A percentile compares a stretch with the other conserved stretches of the same genome.
phyloP scores from a whole-genome alignment of 2,113 vertebrate genomes.

The Sinocyclocheilus grahami region DNA sequence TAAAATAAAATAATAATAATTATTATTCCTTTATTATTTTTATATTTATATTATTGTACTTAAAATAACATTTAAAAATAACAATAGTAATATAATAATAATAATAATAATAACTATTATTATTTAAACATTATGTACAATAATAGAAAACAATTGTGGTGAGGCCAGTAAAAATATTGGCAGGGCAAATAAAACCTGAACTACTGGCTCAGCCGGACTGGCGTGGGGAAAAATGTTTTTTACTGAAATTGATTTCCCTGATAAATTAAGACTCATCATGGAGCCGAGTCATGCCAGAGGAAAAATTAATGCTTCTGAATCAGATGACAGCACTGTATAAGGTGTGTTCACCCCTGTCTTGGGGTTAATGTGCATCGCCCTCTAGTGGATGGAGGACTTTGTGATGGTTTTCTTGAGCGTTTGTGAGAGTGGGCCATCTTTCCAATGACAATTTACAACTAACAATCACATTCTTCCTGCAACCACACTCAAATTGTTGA shows the following conservation, averaged over 20 bases:
- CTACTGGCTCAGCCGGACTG: too few species aligned
- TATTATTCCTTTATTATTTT: too few species aligned
- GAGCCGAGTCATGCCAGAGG: not conserved
- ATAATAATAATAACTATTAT: not conserved
- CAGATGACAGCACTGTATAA: not conserved
- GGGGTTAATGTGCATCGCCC: not conserved
- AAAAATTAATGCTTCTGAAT: not conserved
- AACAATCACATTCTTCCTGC: not conserved
- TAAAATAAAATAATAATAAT: too few species aligned
- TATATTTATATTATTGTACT: too few species aligned
- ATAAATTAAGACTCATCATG: not conserved
- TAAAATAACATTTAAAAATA: too few species aligned
- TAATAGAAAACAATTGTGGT: not conserved
- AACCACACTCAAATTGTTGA: not conserved
- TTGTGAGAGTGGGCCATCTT: not conserved
- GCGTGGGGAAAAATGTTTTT: too few species aligned
- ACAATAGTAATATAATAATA: too few species aligned
- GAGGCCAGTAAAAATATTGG: not conserved
- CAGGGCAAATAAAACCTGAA: too few species aligned
- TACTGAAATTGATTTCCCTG: not conserved
- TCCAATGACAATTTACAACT: not conserved
- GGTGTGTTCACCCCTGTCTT: not conserved
- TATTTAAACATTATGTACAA: not conserved
- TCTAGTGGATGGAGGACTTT: slow-evolving; percentile 46
- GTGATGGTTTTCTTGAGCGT: not conserved